These are phyloP conservation scores for Xiphophorus hellerii DNA, from an alignment of 2,113 vertebrate genomes.

Conservation along the genomic window DNA sequence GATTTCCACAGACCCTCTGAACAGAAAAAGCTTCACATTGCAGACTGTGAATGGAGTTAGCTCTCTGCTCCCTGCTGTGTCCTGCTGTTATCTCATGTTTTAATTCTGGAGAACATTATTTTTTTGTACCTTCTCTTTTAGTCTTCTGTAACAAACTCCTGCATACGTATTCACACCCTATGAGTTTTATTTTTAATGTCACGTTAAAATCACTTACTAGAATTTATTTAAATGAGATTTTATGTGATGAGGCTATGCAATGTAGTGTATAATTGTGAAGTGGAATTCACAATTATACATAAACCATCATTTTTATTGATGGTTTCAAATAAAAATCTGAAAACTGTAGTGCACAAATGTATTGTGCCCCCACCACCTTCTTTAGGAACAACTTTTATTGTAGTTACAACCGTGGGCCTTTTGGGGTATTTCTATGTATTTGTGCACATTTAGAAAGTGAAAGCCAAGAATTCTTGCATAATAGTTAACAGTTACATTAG, in stretches of 20 bases:
- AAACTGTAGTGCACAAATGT: too few relatives aligned
- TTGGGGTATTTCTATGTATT: too few relatives aligned
- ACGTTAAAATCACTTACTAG: background rate
- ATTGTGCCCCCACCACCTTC: too few relatives aligned
- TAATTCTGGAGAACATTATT: constrained; percentile 13
- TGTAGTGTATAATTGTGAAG: background rate
- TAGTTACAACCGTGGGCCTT: too few relatives aligned
- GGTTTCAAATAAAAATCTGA: too few relatives aligned
- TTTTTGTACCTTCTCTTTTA: background rate
- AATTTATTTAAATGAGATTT: background rate
- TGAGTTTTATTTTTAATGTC: background rate
- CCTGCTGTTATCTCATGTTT: constrained; percentile 31
- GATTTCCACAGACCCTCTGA: background rate
- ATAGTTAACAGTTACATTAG: too few relatives aligned
- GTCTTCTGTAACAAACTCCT: background rate
- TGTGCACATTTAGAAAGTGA: too few relatives aligned
- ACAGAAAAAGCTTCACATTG: background rate
- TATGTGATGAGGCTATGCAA: background rate
- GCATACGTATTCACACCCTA: background rate
- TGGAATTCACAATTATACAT: too few relatives aligned
- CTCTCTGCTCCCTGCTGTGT: constrained; percentile 22
- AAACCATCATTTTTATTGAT: too few relatives aligned
- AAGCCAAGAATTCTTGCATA: too few relatives aligned
- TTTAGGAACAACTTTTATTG: too few relatives aligned
- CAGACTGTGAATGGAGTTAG: constrained; percentile 17